phyloP scores from a whole-genome alignment of 2,113 vertebrate species.

The Amazona vittata region DNA sequence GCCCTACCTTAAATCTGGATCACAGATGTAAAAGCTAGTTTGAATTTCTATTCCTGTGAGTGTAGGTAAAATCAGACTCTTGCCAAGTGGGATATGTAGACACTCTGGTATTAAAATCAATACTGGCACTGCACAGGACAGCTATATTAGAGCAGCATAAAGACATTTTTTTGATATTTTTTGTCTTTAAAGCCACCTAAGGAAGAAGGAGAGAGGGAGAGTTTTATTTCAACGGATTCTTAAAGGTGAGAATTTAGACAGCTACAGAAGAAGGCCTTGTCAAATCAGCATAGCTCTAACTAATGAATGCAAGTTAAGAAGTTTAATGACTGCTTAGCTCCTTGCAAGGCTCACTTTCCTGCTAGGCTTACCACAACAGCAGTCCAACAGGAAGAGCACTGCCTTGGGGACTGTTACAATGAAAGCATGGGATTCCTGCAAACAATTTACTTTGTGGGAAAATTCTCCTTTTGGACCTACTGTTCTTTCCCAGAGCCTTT shows the following conservation, averaged over 20 bases:
- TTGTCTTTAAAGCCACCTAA: background rate
- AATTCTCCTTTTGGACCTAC: slow-evolving; percentile 54
- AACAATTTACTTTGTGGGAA: slow-evolving; percentile 75
- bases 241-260: slow-evolving; percentile 33
- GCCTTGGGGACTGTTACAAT: slow-evolving; percentile 54
- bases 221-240: background rate
- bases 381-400: slow-evolving; percentile 57
- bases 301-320: background rate
- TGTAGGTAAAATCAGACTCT: background rate
- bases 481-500: slow-evolving; percentile 38
- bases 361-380: slow-evolving; percentile 60
- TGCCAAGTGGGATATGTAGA: background rate
- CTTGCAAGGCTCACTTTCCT: slow-evolving; percentile 41
- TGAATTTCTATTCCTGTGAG: accelerated
- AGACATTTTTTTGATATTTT: background rate
- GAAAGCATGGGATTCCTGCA: slow-evolving; percentile 61
- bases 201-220: background rate
- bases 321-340: slow-evolving; percentile 66
- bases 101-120: background rate
- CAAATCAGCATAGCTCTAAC: slow-evolving; percentile 14
- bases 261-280: slow-evolving; percentile 1
- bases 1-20: background rate
- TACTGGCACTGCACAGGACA: background rate
- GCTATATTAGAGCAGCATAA: background rate
- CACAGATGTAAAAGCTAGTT: background rate